Evolutionary conservation across 2,113 vertebrate genomes (phyloP).

Genomic region (Panurus biarmicus): DNA sequence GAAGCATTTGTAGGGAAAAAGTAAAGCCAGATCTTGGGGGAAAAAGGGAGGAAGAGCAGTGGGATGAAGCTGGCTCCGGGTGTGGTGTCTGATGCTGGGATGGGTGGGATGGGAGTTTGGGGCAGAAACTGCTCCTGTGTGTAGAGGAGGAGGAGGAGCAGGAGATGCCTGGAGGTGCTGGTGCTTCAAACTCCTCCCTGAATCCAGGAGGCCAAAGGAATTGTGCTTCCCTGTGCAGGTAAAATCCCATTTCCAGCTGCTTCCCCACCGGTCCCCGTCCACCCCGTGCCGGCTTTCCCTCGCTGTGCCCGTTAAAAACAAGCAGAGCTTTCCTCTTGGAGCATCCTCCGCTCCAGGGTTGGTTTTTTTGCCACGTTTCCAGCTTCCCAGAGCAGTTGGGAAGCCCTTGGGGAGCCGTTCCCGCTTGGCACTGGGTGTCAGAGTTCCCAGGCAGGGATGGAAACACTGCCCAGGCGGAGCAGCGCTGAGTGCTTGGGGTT

Average conservation of each 20-base stretch:
- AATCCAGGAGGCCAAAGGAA: rapidly evolving
- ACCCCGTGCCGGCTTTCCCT: background rate
- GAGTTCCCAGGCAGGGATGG: background rate
- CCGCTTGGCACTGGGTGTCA: background rate
- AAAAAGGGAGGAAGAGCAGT: background rate
- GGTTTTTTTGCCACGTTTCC: background rate
- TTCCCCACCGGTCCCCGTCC: background rate
- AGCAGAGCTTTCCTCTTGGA: background rate
- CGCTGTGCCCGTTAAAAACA: background rate
- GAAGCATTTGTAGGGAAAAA: background rate
- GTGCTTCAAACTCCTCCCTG: background rate
- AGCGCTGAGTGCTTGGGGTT: background rate
- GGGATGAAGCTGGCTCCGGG: rapidly evolving
- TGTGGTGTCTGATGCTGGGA: background rate
- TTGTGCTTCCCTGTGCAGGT: background rate
- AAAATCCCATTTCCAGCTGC: background rate
- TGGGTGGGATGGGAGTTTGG: background rate
- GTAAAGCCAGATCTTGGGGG: rapidly evolving
- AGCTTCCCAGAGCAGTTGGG: background rate
- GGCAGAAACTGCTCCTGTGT: background rate
- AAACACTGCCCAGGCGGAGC: background rate
- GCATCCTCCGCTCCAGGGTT: background rate
- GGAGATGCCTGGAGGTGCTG: background rate
- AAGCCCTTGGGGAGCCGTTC: background rate
- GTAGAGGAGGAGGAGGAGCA: rapidly evolving